Evolutionary conservation across 2,797 vertebrate species (phyloP).

Genomic region (Streptopelia turtur): DNA sequence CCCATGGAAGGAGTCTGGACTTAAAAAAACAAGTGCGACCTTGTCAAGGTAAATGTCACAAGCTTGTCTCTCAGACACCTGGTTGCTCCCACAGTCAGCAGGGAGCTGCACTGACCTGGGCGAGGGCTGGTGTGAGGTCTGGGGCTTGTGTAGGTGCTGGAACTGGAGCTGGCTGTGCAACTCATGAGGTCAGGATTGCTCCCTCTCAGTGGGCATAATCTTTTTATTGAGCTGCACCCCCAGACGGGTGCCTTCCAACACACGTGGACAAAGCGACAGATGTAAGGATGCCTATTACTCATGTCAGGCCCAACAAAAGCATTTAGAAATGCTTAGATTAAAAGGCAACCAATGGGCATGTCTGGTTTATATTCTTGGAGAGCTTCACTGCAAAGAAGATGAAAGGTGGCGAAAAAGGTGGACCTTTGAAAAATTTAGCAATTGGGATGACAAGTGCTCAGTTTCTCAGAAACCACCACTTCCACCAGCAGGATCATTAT

Average conservation of each 20-base stretch:
- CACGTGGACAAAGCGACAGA: rapidly evolving
- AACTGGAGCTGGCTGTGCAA: background rate
- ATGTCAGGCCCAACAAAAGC: rapidly evolving
- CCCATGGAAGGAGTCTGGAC: background rate
- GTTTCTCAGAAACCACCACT: background rate
- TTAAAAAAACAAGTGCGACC: background rate
- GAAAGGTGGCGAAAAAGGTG: background rate
- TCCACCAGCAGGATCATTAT: background rate
- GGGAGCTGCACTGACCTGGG: rapidly evolving
- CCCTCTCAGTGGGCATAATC: background rate
- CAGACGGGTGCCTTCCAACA: background rate
- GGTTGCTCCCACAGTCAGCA: background rate
- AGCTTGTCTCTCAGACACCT: background rate
- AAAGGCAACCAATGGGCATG: rapidly evolving
- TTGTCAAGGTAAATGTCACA: constrained; percentile 26
- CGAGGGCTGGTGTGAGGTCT: background rate
- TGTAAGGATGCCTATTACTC: background rate
- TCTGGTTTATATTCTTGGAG: background rate
- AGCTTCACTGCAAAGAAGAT: background rate
- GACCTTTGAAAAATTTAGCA: background rate
- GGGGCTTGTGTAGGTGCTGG: background rate
- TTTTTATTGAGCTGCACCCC: background rate
- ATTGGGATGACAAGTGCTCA: background rate
- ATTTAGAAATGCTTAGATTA: background rate
- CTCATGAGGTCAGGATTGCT: background rate